Evolutionary conservation across 1,140 invertebrate species (phyloP).

Genomic region (Ericerus pela): DNA sequence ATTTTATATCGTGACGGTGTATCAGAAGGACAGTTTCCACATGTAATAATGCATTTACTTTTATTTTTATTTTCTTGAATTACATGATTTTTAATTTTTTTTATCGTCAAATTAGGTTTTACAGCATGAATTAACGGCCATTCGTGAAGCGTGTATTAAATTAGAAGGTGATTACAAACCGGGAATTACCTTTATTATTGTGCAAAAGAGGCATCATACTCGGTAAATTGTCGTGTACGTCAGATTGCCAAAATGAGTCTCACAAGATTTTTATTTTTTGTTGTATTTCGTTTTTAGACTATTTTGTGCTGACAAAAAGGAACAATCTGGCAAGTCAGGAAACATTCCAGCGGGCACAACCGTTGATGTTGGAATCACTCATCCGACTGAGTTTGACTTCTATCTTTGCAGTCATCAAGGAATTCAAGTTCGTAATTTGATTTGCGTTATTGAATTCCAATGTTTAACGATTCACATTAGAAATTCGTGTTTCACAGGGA

Average conservation of each 20-base stretch:
- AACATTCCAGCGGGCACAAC: conserved; percentile 99
- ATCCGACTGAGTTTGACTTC: conserved; percentile 99
- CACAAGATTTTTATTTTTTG: too few relatives aligned
- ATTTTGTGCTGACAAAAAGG: conserved; percentile 97
- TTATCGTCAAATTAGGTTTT: conserved; percentile 58
- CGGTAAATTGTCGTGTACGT: too few relatives aligned
- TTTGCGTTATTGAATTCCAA: too few relatives aligned
- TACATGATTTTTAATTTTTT: conserved; percentile 14
- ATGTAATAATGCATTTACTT: conserved; percentile 33
- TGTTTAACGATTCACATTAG: not conserved
- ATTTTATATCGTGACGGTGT: conserved; percentile 96
- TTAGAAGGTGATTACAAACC: conserved; percentile 95
- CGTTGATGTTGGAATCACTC: conserved; percentile 97
- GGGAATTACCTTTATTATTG: conserved; percentile 98
- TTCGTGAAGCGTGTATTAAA: conserved; percentile 97
- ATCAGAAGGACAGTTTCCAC: conserved; percentile 72
- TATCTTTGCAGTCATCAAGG: conserved; percentile 99
- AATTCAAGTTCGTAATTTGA: conserved; percentile 78
- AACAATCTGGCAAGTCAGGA: conserved; percentile 96
- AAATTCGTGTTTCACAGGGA: conserved; percentile 45
- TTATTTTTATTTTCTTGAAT: conserved; percentile 5
- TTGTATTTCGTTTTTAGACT: conserved; percentile 41
- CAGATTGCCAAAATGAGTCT: too few relatives aligned
- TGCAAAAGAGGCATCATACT: conserved; percentile 97
- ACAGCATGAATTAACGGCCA: conserved; percentile 91